Conservation (phyloP, 2,888 invertebrate genomes). For the Galerucella calmariensis region DNA sequence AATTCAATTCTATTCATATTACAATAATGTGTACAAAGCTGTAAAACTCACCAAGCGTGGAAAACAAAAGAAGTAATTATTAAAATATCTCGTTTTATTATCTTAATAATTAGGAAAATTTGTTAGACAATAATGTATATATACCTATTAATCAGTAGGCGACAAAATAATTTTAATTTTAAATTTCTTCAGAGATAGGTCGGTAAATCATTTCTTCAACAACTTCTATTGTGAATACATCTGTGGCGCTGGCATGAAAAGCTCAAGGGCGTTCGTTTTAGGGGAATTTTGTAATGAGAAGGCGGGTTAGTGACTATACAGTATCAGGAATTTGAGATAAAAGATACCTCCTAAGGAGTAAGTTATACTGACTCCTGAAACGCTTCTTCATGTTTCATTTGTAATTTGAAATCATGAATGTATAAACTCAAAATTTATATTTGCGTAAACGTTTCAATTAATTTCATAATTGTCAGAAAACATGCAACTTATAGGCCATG, state of each 20-base stretch:
- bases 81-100: conserved; percentile 30
- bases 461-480: no score
- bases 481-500: no score
- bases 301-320: no score
- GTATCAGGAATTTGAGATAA: no score
- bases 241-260: background rate
- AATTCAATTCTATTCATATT: conserved; percentile 30
- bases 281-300: no score
- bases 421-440: no score
- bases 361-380: no score
- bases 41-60: conserved; percentile 15
- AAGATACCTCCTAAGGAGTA: no score
- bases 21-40: conserved; percentile 25
- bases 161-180: conserved; percentile 22
- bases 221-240: background rate
- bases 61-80: conserved; percentile 29
- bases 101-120: conserved; percentile 31
- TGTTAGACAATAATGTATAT: conserved; percentile 22
- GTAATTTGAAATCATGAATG: no score
- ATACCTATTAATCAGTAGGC: conserved; percentile 3
- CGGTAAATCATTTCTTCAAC: background rate
- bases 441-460: no score
- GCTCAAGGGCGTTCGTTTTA: background rate
- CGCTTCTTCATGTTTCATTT: no score
- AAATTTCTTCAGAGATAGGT: conserved; percentile 16